Conservation (phyloP, 2,888 invertebrate species). For the Erebia ligea region DNA sequence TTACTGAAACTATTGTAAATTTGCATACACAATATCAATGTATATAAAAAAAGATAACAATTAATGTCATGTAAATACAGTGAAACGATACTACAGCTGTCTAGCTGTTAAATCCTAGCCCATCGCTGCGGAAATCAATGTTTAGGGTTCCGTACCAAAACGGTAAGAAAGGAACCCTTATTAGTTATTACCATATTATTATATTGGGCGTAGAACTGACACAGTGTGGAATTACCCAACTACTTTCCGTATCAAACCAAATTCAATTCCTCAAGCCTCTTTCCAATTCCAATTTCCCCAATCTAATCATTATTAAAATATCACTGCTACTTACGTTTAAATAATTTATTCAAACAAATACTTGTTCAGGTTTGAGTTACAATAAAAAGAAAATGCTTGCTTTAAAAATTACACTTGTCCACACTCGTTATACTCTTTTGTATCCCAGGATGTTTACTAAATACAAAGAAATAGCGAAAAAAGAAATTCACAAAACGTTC, state of each 20-base stretch:
- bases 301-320: conserved; percentile 14
- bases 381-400: background rate
- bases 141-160: no score
- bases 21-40: no score
- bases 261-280: no score
- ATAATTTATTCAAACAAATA: conserved; percentile 17
- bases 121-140: no score
- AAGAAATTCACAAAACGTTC: conserved; percentile 58
- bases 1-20: no score
- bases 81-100: no score
- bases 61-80: no score
- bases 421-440: background rate
- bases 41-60: no score
- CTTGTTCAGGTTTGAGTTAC: background rate
- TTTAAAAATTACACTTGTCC: background rate
- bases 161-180: no score
- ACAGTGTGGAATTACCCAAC: conserved; percentile 15
- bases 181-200: no score
- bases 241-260: background rate
- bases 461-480: conserved; percentile 27
- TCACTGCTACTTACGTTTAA: conserved; percentile 10
- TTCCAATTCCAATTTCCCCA: background rate
- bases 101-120: no score
- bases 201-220: background rate
- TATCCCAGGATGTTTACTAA: conserved; percentile 26